These are phyloP conservation scores for Nephrotoma appendiculata DNA, from an alignment of 2,888 invertebrate species.

Conservation along the genomic window DNA sequence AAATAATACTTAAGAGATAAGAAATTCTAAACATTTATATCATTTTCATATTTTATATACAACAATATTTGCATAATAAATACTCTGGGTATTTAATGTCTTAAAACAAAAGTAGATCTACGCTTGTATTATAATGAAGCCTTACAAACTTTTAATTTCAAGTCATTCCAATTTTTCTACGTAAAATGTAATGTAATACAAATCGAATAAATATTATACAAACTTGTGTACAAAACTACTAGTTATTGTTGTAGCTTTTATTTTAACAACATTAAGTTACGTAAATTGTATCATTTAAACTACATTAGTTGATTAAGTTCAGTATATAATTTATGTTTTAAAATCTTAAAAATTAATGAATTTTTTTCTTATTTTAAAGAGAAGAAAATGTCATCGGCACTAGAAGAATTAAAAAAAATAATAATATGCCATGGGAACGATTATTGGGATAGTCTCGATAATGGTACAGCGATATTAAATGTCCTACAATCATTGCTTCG, in stretches of 20 bases:
- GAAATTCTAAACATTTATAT: too few relatives aligned
- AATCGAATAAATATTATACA: background rate
- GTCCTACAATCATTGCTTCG: slow-evolving; percentile 28
- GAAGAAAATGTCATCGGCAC: slow-evolving; percentile 7
- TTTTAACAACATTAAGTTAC: background rate
- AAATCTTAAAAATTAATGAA: background rate
- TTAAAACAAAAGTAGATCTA: background rate
- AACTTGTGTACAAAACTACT: background rate
- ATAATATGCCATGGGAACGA: slow-evolving; percentile 22
- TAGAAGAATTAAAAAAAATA: slow-evolving; percentile 21
- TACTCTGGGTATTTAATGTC: background rate
- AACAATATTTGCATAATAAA: background rate
- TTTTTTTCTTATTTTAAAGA: slow-evolving; percentile 1
- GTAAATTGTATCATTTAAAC: background rate
- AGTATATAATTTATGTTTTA: background rate
- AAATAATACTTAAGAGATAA: too few relatives aligned
- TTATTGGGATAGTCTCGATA: slow-evolving; percentile 22
- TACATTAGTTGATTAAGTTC: background rate
- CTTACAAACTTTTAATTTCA: background rate
- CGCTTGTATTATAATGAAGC: background rate
- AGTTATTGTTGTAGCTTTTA: background rate
- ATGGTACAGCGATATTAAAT: slow-evolving; percentile 26
- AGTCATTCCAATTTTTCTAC: background rate
- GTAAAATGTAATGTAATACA: background rate
- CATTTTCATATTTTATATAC: too few relatives aligned